Conservation (phyloP, 2,113 vertebrate species). For the Clarias batrachus region DNA sequence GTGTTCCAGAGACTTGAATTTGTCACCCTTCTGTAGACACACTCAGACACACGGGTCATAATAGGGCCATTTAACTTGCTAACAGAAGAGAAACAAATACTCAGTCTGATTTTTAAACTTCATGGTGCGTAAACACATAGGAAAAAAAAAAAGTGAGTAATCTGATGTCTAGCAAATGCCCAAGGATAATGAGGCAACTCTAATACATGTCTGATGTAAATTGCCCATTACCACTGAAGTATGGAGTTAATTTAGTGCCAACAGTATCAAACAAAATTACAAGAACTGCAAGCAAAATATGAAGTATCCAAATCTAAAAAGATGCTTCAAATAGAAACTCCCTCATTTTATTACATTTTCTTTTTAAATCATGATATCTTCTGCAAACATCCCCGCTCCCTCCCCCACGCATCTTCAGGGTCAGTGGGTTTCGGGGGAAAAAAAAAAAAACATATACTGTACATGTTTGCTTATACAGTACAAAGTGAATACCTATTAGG, state of each 20-base stretch:
- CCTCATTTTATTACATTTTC: neutral
- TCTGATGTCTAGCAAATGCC: slow-evolving; percentile 26
- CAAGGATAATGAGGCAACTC: slow-evolving; percentile 38
- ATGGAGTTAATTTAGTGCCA: slow-evolving; percentile 26
- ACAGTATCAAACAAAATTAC: slow-evolving; percentile 1
- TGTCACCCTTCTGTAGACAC: neutral
- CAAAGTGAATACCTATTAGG: neutral
- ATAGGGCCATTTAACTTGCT: slow-evolving; percentile 37
- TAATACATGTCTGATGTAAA: slow-evolving; percentile 30
- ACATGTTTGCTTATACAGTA: neutral
- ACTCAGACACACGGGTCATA: slow-evolving; percentile 37
- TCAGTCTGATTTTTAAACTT: slow-evolving; percentile 10
- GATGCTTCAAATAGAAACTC: neutral
- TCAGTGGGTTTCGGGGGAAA: neutral
- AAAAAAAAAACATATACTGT: too few relatives aligned
- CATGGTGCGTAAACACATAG: neutral
- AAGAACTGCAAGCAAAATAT: slow-evolving; percentile 1
- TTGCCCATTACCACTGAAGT: slow-evolving; percentile 11
- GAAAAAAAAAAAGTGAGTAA: slow-evolving; percentile 18
- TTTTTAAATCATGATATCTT: neutral
- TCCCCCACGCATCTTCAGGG: neutral
- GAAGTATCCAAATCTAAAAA: neutral
- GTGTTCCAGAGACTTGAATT: neutral
- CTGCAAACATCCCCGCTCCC: too few relatives aligned
- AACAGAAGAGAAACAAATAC: slow-evolving; percentile 33